A percentile compares a stretch with the other conserved stretches of the same genome.
phyloP scores from a whole-genome alignment of 2,888 invertebrate species.

The Drosophila mimica region DNA sequence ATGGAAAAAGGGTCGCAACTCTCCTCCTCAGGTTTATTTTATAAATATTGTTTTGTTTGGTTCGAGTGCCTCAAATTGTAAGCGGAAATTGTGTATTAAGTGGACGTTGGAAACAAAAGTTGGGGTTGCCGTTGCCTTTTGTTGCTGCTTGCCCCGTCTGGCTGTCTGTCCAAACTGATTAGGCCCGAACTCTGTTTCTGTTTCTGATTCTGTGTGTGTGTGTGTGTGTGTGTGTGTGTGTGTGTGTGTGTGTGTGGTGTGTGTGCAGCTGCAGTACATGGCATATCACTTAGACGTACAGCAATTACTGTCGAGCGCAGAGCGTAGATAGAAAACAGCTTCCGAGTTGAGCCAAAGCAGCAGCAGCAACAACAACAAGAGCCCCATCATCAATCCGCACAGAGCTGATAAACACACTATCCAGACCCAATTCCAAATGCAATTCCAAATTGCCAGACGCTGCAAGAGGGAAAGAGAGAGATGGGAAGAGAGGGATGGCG shows the following conservation, averaged over 20 bases:
- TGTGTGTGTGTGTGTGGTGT: constrained; percentile 9
- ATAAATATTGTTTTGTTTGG: constrained; percentile 37
- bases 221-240: neutral
- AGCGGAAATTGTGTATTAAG: constrained; percentile 80
- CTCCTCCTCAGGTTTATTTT: constrained; percentile 62
- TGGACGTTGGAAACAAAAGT: constrained; percentile 41
- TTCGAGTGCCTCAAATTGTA: constrained; percentile 68
- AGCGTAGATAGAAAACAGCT: constrained; percentile 57
- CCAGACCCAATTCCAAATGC: constrained; percentile 45
- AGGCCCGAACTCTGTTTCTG: constrained; percentile 27
- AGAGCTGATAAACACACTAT: constrained; percentile 42
- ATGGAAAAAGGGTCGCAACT: constrained; percentile 48
- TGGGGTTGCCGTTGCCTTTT: constrained; percentile 23
- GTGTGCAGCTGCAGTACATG: constrained; percentile 57
- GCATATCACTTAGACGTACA: constrained; percentile 74
- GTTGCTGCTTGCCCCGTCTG: constrained; percentile 15
- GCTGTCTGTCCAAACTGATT: constrained; percentile 38
- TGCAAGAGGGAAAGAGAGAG: constrained; percentile 15
- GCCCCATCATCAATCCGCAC: constrained; percentile 42
- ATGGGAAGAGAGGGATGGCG: neutral
- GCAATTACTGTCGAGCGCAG: constrained; percentile 60
- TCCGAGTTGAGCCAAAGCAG: constrained; percentile 55
- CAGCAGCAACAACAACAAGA: constrained; percentile 12
- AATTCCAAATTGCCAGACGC: constrained; percentile 49
- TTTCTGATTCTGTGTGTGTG: constrained; percentile 17